Conservation (phyloP, 2,797 vertebrate genomes). For the Amniataba percoides region DNA sequence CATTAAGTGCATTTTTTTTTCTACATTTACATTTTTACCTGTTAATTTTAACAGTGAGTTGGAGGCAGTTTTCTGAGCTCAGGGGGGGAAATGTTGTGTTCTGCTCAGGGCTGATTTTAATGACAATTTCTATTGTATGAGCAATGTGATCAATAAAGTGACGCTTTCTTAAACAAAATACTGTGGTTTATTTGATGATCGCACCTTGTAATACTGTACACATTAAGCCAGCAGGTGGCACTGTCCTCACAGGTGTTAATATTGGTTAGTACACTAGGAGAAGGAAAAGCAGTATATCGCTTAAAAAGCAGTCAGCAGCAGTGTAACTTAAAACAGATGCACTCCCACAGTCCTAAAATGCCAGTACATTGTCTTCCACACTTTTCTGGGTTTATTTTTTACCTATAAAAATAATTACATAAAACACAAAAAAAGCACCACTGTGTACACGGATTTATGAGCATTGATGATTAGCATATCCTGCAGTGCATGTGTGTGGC, state of each 20-base stretch:
- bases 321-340: conserved; percentile 25
- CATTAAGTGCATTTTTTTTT: too few relatives aligned
- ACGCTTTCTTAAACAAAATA: conserved; percentile 28
- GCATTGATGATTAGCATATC: background rate
- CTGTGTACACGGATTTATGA: background rate
- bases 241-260: conserved; percentile 57
- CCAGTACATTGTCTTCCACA: background rate
- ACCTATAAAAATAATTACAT: conserved; percentile 29
- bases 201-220: conserved; percentile 28
- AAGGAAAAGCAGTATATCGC: conserved; percentile 5
- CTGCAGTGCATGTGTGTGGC: background rate
- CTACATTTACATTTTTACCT: too few relatives aligned
- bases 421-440: conserved; percentile 34
- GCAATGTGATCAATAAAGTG: conserved; percentile 37
- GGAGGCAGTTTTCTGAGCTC: too few relatives aligned
- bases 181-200: conserved; percentile 53
- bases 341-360: background rate
- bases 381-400: background rate
- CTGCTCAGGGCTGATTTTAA: background rate
- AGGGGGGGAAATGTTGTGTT: background rate
- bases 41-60: too few relatives aligned
- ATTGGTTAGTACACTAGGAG: background rate
- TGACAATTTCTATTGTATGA: background rate
- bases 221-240: conserved; percentile 73
- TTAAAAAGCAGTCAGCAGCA: conserved; percentile 3